A percentile compares a stretch with the other conserved stretches of the same genome.
Evolutionary conservation across 2,113 vertebrate species (phyloP).

Genomic region (Atlantisia rogersi): DNA sequence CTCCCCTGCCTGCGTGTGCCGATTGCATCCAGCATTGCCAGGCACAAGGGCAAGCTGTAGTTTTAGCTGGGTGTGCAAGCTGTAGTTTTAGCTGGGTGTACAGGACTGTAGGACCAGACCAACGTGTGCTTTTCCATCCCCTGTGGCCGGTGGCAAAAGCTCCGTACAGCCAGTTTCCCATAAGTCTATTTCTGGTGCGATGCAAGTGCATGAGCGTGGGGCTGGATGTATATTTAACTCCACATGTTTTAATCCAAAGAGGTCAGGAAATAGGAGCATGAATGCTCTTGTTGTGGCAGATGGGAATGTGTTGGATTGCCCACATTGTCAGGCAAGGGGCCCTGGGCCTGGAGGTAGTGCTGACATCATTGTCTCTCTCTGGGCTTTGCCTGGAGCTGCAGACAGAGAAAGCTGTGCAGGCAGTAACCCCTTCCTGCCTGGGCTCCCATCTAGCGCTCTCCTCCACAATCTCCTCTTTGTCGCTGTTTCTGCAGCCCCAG

Average conservation of each 20-base stretch:
- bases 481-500: neutral
- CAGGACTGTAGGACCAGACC: neutral
- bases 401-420: constrained; percentile 63
- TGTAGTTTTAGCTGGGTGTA: neutral
- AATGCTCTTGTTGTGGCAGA: constrained; percentile 78
- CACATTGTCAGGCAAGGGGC: constrained; percentile 78
- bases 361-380: constrained; percentile 80
- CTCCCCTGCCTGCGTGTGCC: neutral
- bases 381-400: constrained; percentile 71
- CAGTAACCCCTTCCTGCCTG: constrained; percentile 71
- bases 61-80: neutral
- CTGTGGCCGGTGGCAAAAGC: constrained; percentile 48
- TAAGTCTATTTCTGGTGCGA: constrained; percentile 66
- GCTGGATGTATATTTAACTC: constrained; percentile 71
- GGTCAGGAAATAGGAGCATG: constrained; percentile 73
- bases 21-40: neutral
- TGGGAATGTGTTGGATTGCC: constrained; percentile 80
- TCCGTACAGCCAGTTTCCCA: constrained; percentile 53
- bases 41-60: neutral
- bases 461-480: constrained; percentile 7
- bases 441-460: neutral
- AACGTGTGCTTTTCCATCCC: neutral
- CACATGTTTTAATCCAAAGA: constrained; percentile 72
- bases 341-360: constrained; percentile 78
- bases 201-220: constrained; percentile 9